Base-by-base conservation (phyloP, 1,140 invertebrate genomes). In the Thaumatotibia leucotreta region DNA sequence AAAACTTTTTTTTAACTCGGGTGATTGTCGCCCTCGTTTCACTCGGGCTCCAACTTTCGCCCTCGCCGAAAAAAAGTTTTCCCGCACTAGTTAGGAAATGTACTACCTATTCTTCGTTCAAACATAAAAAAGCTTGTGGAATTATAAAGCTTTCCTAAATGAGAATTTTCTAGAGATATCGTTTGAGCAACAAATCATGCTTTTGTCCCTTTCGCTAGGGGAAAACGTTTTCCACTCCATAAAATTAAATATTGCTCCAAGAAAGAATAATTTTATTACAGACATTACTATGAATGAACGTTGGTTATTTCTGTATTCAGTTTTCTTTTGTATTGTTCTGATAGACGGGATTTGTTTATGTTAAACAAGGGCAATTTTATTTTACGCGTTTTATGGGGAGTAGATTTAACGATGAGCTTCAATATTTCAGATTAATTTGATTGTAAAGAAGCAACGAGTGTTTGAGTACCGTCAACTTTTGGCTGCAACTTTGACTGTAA, bases 231-330 rank as follows among this genome's bases (percentile, higher is more conserved):
- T 86, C 84, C 86, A 86, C 82, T 77, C 80, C 82, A 87, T 87
- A 84, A 88, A 89, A 86, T 83, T 89, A 85, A 84, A 86, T 83
- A 82, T 86, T 82, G 74, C 70, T 68, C 49, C 39, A 73, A 81
- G 76, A 74, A 83, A 80, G 74, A 77, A 83, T 85, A 81, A 83
- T 86, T 84, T 77, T 80, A 80, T 82, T 72, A 77, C 66, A 45
- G 69, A 45, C 62, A 65, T 39, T 33, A 35, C 32, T 20, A 1
- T 62, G 52, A 58, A 58, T 58, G 52, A 58, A 58, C 24, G 24
- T 27, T 27, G 52, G 24, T 24, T 45, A 45, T 20, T 45, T 64
- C 72, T 73, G 35, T 61, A 66, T 69, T 10, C 61, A 64, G 64
- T n/a, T n/a, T n/a, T n/a, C n/a, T 58, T 29, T 58, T 58, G 52